Base-by-base conservation (phyloP, 2,888 invertebrate species). In the Ophion ellenae region DNA sequence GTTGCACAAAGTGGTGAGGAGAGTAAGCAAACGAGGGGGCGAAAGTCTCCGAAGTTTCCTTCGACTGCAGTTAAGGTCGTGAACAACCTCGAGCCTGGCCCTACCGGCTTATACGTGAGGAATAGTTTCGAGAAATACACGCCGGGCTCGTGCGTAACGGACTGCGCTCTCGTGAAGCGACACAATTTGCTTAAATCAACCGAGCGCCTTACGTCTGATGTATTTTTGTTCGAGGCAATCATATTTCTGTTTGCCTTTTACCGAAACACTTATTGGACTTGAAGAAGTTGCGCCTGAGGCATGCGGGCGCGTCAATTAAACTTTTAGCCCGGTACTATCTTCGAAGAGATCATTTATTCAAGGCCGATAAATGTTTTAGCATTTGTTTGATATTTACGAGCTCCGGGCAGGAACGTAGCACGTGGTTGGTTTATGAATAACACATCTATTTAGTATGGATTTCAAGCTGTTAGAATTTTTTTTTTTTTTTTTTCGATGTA, bases 1-100 rank as follows among this genome's bases (percentile, higher is more conserved):
- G 84, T 80, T 57, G 76, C 77, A 59, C 75, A 81, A 84, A 80
- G 77, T 83, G 76, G 67, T 36, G 63, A 71, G 32, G 64, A 78
- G 47, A 45, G 70, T 59, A 77, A 69, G 76, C 76, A 57, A 64
- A 63, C 36, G 67, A 32, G 14, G 53, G 53, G 61, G 75, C 36
- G 63, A 73, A 53, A 80, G 75, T 83, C 86, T 87, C 84, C 88
- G 83, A 86, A 80, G 77, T 74, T 86, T 81, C 75, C 83, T 64
- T 71, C 86, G 84, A 73, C 64, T 66, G 45, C 73, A 53, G 63
- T 74, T 24, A 77, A 75, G 85, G 45, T 77, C 69, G 36, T 71
- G 47, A 64, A 47, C 36, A 73, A 73, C 32, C n/a, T 40, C 36
- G 20, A 59, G 36, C 20, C 5, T 36, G 20, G n/a, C 32, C 59